These are phyloP conservation scores for Neoscelio sp. DNA, from an alignment of 2,888 invertebrate genomes.

Conservation along the genomic window DNA sequence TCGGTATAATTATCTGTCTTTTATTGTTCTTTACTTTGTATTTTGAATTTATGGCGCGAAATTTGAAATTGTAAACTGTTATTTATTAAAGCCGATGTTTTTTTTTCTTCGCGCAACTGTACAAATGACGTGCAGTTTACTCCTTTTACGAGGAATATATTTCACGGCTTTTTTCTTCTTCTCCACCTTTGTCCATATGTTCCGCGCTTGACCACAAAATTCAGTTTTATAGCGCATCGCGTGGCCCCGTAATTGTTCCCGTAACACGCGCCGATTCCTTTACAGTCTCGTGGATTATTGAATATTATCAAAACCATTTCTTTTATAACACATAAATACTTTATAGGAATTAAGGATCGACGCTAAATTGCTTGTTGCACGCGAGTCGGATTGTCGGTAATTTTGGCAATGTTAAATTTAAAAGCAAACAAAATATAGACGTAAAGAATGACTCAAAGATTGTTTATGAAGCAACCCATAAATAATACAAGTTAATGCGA, in stretches of 20 bases:
- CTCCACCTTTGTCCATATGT: slow-evolving; percentile 57
- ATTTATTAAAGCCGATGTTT: too few relatives aligned
- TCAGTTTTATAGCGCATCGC: slow-evolving; percentile 57
- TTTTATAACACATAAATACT: slow-evolving; percentile 39
- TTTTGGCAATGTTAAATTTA: too few relatives aligned
- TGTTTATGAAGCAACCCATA: too few relatives aligned
- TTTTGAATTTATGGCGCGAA: not conserved
- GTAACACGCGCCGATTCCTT: slow-evolving; percentile 53
- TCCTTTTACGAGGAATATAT: slow-evolving; percentile 21
- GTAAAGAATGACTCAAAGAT: too few relatives aligned
- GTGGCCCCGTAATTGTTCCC: slow-evolving; percentile 51
- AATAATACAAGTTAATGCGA: too few relatives aligned
- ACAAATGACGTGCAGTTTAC: not conserved
- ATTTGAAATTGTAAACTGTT: slow-evolving; percentile 14
- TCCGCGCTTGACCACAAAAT: slow-evolving; percentile 60
- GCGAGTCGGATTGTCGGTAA: too few relatives aligned
- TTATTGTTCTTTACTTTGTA: too few relatives aligned
- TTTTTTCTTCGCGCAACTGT: slow-evolving; percentile 11
- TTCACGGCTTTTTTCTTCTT: slow-evolving; percentile 22
- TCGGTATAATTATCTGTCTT: too few relatives aligned
- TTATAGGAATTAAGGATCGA: not conserved
- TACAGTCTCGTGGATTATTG: slow-evolving; percentile 43
- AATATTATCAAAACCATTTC: slow-evolving; percentile 54
- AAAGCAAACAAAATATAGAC: too few relatives aligned
- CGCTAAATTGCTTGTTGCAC: slow-evolving; percentile 37